Evolutionary conservation across 2,888 invertebrate genomes (phyloP), one percentile per base, ranked within the genome.

Genomic region (Hedychridium roseum): DNA sequence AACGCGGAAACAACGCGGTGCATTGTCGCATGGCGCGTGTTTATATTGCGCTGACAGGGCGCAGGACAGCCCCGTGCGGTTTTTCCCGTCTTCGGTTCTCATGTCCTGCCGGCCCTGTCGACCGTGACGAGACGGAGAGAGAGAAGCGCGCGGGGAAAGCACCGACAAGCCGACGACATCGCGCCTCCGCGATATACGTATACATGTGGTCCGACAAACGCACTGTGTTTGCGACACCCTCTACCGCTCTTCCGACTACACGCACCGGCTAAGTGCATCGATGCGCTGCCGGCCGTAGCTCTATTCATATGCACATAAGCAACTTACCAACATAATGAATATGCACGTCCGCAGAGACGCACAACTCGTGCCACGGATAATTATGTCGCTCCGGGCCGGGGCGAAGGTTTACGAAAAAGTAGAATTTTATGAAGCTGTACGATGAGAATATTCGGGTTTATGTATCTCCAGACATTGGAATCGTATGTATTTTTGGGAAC

Each of bases 1-100:
- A 65, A 74, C 58, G 68, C 71, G 73, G 73, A 74, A 74, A 73
- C 71, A 71, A 71, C 62, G 65, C 41, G 32, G 55, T 59, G 60
- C 67, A 68, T 70, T 71, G 69, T 73, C 61, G 64, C 49, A 46
- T 43, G 59, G 20, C 16, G 40, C 50, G 49, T 51, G 46, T 45
- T 18, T 30, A 38, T 38, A 21, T 21, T 21, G n/a, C 9, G 18
- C 30, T 14, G 12, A 20, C 28, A 23, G 15, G 36, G 27, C 34
- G 28, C 28, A 17, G 20, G 9, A 7, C n/a, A n/a, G 35, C 16
- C 34, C 20, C 11, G 2, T 11, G 34, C 36, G 23, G 42, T 34
- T 36, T 43, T 60, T 69, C 57, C 59, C 59, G 60, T 66, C 56
- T 57, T 62, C 54, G 57, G 59, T 58, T 60, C 64, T 57, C 64